Base-by-base conservation (phyloP, 2,888 invertebrate species). In the Protodeltote pygarga region DNA sequence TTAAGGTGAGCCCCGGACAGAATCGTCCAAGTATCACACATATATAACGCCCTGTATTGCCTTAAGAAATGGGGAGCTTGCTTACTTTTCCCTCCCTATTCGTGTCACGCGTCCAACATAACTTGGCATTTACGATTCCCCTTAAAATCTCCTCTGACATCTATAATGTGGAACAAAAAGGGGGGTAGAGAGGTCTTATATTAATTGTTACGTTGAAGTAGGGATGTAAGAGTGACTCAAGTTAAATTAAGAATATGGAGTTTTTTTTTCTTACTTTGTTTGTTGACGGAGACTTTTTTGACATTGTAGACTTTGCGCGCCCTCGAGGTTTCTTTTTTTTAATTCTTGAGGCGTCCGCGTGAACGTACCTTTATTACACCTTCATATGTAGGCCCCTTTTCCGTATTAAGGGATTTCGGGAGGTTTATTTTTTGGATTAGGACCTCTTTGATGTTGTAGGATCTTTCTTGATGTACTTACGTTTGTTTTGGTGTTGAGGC, bases 231-330 rank as follows among this genome's bases (percentile, higher is more conserved):
- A 89, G 87, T 86, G 89, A 89, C 89, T 91, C 89, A 91, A 91
- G 91, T 91, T 92, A 91, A 91, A 92, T 92, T 92, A 92, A 92
- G 92, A 92, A 92, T 92, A 89, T 91, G 89, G 85, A 89, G 85
- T 83, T 87, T 81, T 79, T 79, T 69, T 78, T 79, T 70, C n/a
- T 77, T 80, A 83, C 84, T 87, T 86, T 89, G 90, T 90, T 91
- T 91, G 90, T 91, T 85, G 89, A 86, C 81, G 77, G 79, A 76
- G 87, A 87, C 87, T 90, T 90, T 89, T 88, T 86, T 89, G 90
- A 92, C 91, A 91, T 90, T 89, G 89, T 89, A 78, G 87, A 89
- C 81, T 86, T 85, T 86, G 85, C 73, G 78, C 75, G 75, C 79
- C 73, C 78, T 72, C 76, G 67, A 64, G 73, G 60, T 81, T 83